A percentile compares a stretch with the other conserved stretches of the same genome.
phyloP scores from a whole-genome alignment of 2,113 vertebrate species.

The Cyphomyrus plagiostoma region DNA sequence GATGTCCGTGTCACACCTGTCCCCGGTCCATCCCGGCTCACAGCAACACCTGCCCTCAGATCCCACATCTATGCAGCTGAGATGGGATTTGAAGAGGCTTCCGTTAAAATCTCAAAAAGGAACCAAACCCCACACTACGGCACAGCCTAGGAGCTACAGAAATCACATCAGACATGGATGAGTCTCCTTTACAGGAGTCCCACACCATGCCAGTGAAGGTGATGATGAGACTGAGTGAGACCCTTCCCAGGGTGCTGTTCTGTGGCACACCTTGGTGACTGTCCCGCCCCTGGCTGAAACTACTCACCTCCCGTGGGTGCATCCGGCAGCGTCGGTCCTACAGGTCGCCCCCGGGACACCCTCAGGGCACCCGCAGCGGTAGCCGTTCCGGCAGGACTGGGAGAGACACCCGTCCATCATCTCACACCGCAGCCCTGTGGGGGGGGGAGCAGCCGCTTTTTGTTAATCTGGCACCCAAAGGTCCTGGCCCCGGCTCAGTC shows the following conservation, averaged over 20 bases:
- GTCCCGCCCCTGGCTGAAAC: constrained; percentile 18
- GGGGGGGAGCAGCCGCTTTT: background rate
- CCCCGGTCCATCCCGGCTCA: constrained; percentile 63
- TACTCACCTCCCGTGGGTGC: constrained; percentile 71
- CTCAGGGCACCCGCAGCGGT: constrained; percentile 59
- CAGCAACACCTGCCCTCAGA: constrained; percentile 60
- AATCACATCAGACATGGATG: constrained; percentile 51
- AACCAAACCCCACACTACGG: background rate
- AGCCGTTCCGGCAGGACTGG: constrained; percentile 62
- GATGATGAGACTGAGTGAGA: constrained; percentile 52
- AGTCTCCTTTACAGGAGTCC: constrained; percentile 49
- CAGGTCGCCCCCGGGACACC: constrained; percentile 64
- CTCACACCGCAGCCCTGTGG: constrained; percentile 61
- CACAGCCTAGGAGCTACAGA: constrained; percentile 36
- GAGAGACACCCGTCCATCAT: constrained; percentile 63
- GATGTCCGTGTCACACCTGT: constrained; percentile 67
- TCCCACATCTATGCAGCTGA: constrained; percentile 65
- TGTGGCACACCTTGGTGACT: constrained; percentile 58
- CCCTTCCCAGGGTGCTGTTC: constrained; percentile 51
- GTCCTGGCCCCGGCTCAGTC: background rate
- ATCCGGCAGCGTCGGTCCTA: constrained; percentile 67
- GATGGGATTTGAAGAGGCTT: constrained; percentile 39
- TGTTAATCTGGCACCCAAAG: background rate
- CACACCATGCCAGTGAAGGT: constrained; percentile 55
- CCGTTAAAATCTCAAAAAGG: background rate